Evolutionary conservation across 2,113 vertebrate species (phyloP), one percentile per base, ranked within the genome.

Genomic region (Gasterosteus nipponicus): DNA sequence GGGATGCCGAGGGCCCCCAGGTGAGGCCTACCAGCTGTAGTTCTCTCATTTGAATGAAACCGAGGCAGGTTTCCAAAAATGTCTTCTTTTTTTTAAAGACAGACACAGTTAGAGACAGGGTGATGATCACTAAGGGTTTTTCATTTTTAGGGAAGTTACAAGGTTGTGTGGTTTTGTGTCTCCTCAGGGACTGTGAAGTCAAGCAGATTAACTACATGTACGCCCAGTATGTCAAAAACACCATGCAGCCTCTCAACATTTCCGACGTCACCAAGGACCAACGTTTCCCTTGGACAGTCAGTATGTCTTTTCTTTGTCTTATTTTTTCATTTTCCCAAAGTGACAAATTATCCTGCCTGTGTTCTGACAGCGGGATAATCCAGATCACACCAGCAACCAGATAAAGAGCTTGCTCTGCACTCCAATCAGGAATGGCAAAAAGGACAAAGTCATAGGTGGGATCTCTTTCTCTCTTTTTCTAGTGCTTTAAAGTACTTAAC

Each of bases 361-460:
- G 63, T 11, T 63, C n/a, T 44, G 9, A 38, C 93, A 99, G 97
- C 95, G 93, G 92, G 98, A 97, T 88, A 94, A 81, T 80, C 88
- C 93, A 78, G 95, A 95, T 75, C 91, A 87, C 69, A 72, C 83
- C 86, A 94, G 67, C 77, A 92, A 93, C 69, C 90, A 87, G 72
- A 93, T 95, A 67, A 94, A 94, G 92, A 99, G 98, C 91, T 94
- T 99, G 89, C 95, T 99, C 78, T 99, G 98, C 84, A 96, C 96
- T 0, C 97, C 98, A 65, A 99, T 99, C 86, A 96, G 95, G 93
- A 98, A 99, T 62, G 96, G 96, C 47, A 99, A 99, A 91, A 99
- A 99, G 92, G 97, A 98, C 93, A 99, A 96, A 95, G 97, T 99
- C 62, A 99, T 99, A 93, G 98, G 98, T 99, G 95, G 1, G 54